Evolutionary conservation across 2,797 vertebrate species (phyloP).

Genomic region (Dipus sagitta): DNA sequence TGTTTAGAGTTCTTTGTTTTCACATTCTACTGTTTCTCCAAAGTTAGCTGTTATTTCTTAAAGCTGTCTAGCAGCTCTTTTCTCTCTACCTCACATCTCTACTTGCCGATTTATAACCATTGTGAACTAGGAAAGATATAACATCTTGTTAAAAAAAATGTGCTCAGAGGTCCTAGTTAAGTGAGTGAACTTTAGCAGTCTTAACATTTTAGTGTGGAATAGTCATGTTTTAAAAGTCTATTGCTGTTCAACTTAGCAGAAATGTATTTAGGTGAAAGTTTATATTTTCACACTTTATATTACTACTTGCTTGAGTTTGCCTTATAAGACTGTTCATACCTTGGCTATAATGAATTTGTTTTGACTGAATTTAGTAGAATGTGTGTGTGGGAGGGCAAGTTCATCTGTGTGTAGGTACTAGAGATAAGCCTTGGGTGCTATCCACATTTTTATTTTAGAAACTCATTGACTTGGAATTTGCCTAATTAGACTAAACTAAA

Average conservation of each 20-base stretch:
- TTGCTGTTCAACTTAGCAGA: conserved; percentile 4
- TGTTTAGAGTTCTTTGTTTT: conserved; percentile 45
- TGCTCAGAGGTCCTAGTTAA: not conserved
- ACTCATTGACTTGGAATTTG: no score
- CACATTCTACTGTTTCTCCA: not conserved
- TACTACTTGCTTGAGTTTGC: conserved; percentile 30
- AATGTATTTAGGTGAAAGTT: not conserved
- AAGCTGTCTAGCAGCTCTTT: conserved; percentile 5
- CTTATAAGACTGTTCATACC: not conserved
- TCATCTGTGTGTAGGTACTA: no score
- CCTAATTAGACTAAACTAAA: no score
- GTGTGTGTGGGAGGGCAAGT: no score
- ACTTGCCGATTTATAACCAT: conserved; percentile 2
- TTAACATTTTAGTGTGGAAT: conserved; percentile 30
- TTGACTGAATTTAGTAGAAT: no score
- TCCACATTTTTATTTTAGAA: no score
- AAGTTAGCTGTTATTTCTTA: conserved; percentile 54
- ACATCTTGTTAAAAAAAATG: not conserved
- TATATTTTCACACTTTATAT: not conserved
- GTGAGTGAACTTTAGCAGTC: not conserved
- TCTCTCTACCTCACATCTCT: conserved; percentile 4
- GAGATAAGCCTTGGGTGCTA: no score
- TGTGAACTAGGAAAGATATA: conserved; percentile 58
- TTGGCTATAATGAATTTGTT: not conserved
- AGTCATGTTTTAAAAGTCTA: not conserved